A percentile compares a stretch with the other conserved stretches of the same genome.
Evolutionary conservation across 2,888 invertebrate species (phyloP).

Genomic region (Xanthorhoe spadicearia): DNA sequence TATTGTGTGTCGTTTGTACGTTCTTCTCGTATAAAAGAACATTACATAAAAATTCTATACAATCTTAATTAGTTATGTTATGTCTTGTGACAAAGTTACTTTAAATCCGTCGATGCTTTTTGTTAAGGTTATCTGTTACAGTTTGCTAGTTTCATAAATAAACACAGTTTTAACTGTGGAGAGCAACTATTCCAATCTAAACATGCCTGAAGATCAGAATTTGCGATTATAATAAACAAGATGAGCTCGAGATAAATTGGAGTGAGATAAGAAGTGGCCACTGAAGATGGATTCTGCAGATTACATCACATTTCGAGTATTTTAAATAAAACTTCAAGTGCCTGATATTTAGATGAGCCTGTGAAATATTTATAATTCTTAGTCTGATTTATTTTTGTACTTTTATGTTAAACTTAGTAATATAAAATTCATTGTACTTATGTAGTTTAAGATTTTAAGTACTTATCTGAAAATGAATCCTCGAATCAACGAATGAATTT

Average conservation of each 20-base stretch:
- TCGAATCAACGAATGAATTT: too few species aligned
- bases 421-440: too few species aligned
- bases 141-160: background rate
- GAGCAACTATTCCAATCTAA: constrained; percentile 3
- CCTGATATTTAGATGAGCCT: background rate
- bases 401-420: too few species aligned
- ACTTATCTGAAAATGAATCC: too few species aligned
- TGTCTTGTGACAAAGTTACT: too few species aligned
- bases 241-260: constrained; percentile 12
- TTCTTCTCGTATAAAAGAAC: too few species aligned
- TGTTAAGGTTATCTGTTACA: background rate
- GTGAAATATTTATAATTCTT: background rate
- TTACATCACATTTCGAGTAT: background rate
- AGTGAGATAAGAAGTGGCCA: constrained; percentile 17
- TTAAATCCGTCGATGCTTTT: too few species aligned
- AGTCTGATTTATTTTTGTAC: background rate
- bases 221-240: constrained; percentile 13
- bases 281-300: constrained; percentile 5
- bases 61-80: too few species aligned
- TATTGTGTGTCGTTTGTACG: too few species aligned
- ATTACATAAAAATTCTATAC: too few species aligned
- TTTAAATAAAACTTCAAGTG: background rate
- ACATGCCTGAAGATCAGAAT: background rate
- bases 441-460: too few species aligned
- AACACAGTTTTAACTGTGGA: background rate